Evolutionary conservation across 2,888 invertebrate genomes (phyloP), one percentile per base, ranked within the genome.

Genomic region (Dusona sp.): DNA sequence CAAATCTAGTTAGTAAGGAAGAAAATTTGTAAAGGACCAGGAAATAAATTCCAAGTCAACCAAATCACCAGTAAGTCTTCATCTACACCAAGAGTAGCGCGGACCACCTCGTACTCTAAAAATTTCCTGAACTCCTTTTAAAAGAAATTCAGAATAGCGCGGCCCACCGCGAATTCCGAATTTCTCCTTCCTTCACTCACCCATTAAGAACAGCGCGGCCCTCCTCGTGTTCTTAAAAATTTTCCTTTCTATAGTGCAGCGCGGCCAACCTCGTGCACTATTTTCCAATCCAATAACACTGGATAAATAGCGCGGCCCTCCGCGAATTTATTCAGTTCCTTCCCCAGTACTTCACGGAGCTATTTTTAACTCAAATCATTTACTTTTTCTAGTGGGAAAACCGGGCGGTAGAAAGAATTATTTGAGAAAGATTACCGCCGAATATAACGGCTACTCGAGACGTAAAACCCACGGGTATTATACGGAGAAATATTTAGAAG

Each of bases 91-190:
- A 65, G 65, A 65, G 36, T 36, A 36, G 19, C 36, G 36, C 65
- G 65, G 65, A 65, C 65, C 65, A 36, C 7, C 65, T 65, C 65
- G 65, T 65, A 65, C 65, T 65, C 33, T 65, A 19, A 36, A 13
- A 16, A 11, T 36, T 65, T 13, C 64, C 36, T 36, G 7, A 16
- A 65, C 3, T 9, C 9, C 65, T n/a, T 6, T 36, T 16, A 6
- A 65, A n/a, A 65, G 65, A 8, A 65, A 36, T 36, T 33, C 65
- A n/a, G 36, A 65, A 65, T 65, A 36, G 65, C 29, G 65, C 65
- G 65, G 65, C 29, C 65, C 65, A 33, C 65, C 65, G 65, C 65
- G 65, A 36, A 65, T 33, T 65, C 36, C 51, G 51, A 51, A 51
- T 51, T 51, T n/a, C 51, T 51, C 51, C 51, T n/a, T 51, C n/a